Conservation (phyloP, 35 echinoderm and acorn worm species). For the Ptychodera flava region DNA sequence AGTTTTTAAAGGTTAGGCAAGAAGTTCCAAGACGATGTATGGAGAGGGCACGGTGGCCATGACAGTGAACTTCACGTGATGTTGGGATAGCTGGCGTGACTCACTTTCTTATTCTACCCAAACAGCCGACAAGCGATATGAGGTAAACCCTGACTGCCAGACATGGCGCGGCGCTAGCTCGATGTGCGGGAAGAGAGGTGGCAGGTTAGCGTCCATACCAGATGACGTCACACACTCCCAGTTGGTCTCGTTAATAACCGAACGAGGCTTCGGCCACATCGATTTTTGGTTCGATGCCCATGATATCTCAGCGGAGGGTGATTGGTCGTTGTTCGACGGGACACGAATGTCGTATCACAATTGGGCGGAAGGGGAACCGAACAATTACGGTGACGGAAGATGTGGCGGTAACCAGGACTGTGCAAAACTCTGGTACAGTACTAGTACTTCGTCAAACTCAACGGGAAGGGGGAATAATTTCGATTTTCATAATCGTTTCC, state of each 20-base stretch:
- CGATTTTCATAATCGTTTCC: not conserved
- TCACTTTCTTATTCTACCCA: no score
- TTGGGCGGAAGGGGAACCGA: not conserved
- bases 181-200: not conserved
- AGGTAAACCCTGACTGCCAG: not conserved
- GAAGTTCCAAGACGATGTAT: no score
- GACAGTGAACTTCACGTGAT: no score
- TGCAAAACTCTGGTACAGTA: not conserved
- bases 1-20: no score
- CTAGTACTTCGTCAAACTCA: no score
- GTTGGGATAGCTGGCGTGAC: no score
- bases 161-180: not conserved
- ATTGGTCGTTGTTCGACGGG: not conserved
- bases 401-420: not conserved
- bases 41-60: no score
- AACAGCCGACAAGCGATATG: no score
- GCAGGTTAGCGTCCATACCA: not conserved
- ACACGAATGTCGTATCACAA: not conserved
- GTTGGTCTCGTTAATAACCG: not conserved
- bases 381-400: not conserved
- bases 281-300: not conserved
- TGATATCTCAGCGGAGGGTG: not conserved
- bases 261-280: not conserved
- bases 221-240: not conserved
- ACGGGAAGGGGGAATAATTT: no score